phyloP scores from a whole-genome alignment of 2,888 invertebrate genomes.

The Furcula furcula region DNA sequence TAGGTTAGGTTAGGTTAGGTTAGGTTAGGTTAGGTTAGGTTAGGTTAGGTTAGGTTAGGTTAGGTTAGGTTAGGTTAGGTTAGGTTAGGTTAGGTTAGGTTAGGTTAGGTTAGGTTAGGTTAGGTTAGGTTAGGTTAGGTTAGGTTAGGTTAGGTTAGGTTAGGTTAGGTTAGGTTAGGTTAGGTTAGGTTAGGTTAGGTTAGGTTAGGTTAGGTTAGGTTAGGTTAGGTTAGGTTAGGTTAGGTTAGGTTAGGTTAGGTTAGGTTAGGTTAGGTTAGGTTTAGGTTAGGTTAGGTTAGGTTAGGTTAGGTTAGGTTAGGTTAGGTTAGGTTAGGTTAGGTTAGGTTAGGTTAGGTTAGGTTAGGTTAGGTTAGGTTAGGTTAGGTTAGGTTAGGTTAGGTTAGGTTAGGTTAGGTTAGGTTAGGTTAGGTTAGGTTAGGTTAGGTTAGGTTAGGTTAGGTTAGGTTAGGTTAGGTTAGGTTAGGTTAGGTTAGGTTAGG shows the following conservation, averaged over 20 bases:
- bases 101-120: too few relatives aligned
- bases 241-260: constrained; percentile 18
- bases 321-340: constrained; percentile 18
- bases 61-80: constrained; percentile 1
- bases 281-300: constrained; percentile 14
- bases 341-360: constrained; percentile 17
- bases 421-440: constrained; percentile 12
- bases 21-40: constrained; percentile 14
- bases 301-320: constrained; percentile 17
- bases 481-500: constrained; percentile 11
- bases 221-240: constrained; percentile 19
- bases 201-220: constrained; percentile 18
- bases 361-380: constrained; percentile 15
- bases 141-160: too few relatives aligned
- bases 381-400: constrained; percentile 10
- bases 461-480: constrained; percentile 10
- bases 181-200: too few relatives aligned
- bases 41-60: constrained; percentile 13
- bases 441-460: constrained; percentile 13
- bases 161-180: too few relatives aligned
- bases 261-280: constrained; percentile 19
- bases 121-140: too few relatives aligned
- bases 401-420: constrained; percentile 12
- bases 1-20: constrained; percentile 19
- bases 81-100: constrained; percentile 11